phyloP scores from a whole-genome alignment of 2,113 vertebrate species.

The Charina bottae region DNA sequence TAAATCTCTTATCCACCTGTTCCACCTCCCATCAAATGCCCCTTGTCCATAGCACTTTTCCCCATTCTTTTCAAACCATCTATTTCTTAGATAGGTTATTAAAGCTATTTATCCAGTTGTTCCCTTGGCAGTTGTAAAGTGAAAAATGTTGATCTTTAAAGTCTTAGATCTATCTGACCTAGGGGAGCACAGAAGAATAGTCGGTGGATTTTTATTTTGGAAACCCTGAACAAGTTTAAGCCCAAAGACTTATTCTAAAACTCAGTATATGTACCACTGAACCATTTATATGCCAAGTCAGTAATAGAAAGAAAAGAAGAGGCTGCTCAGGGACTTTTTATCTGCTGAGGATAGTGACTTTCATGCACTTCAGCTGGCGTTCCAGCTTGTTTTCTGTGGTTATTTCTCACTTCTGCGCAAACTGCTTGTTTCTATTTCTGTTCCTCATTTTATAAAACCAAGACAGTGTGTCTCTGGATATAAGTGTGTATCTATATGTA shows the following conservation, averaged over 20 bases:
- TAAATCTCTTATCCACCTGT: neutral
- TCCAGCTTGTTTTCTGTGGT: constrained; percentile 2
- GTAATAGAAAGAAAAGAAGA: neutral
- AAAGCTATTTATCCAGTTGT: neutral
- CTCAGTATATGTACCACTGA: neutral
- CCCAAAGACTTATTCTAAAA: neutral
- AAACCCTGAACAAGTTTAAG: neutral
- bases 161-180: neutral
- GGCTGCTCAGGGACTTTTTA: neutral
- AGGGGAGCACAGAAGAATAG: neutral
- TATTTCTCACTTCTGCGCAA: constrained; percentile 36
- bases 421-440: neutral
- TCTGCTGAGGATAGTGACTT: constrained; percentile 23
- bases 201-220: neutral
- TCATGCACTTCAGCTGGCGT: neutral
- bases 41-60: neutral
- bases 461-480: neutral
- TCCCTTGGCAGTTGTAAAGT: neutral
- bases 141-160: neutral
- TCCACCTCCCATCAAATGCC: neutral
- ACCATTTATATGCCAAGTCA: constrained; percentile 6
- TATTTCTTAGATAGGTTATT: too few species aligned
- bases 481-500: neutral
- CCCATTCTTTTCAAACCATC: neutral
- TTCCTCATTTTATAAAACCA: constrained; percentile 54